phyloP scores from a whole-genome alignment of 2,888 invertebrate species.

The Parochlus steinenii region DNA sequence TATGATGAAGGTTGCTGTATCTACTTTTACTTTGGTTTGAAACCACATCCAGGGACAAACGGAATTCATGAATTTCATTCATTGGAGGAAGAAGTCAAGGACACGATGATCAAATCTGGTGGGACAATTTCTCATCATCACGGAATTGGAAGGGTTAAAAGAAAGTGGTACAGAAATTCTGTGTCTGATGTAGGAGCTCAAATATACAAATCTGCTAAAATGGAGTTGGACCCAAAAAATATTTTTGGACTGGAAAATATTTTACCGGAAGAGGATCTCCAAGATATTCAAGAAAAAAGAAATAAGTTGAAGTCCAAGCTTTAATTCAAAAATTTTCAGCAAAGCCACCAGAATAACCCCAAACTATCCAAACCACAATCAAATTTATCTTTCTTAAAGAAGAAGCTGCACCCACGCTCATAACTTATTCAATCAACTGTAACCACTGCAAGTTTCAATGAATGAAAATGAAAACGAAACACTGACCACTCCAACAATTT shows the following conservation, averaged over 20 bases:
- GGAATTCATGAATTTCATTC: conserved; percentile 47
- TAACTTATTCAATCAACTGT: too few relatives aligned
- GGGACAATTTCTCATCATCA: conserved; percentile 91
- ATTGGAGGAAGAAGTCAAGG: conserved; percentile 76
- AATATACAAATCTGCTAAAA: conserved; percentile 66
- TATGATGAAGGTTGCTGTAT: conserved; percentile 96
- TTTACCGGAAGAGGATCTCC: conserved; percentile 14
- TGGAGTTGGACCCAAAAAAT: conserved; percentile 81
- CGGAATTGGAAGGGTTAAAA: conserved; percentile 85
- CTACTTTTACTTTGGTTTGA: conserved; percentile 86
- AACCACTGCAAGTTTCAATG: too few relatives aligned
- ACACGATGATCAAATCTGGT: conserved; percentile 29
- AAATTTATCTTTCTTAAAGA: too few relatives aligned
- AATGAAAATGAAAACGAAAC: too few relatives aligned
- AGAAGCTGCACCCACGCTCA: too few relatives aligned
- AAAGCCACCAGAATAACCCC: too few relatives aligned
- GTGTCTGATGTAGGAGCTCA: conserved; percentile 67
- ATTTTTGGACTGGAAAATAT: conserved; percentile 84
- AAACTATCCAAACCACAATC: too few relatives aligned
- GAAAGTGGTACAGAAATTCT: conserved; percentile 69
- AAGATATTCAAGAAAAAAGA: too few relatives aligned
- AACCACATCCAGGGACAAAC: conserved; percentile 35
- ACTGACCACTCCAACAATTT: too few relatives aligned
- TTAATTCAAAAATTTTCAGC: too few relatives aligned
- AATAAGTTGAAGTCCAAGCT: too few relatives aligned